Conservation (phyloP, 2,113 vertebrate genomes). For the Calyptommatus sinebrachiatus region DNA sequence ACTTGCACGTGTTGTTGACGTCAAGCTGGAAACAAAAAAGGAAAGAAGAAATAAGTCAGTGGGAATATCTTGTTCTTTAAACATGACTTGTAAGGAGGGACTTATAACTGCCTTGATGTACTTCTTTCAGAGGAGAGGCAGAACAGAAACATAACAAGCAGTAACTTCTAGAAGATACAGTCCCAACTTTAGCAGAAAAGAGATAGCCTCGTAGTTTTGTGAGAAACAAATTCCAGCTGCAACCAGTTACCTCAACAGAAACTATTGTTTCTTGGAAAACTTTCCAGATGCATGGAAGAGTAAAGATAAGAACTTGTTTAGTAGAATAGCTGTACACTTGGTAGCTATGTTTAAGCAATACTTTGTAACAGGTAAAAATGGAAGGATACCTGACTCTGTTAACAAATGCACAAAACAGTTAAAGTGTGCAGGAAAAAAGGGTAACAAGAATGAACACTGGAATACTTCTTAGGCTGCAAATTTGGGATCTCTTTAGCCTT, state of each 20-base stretch:
- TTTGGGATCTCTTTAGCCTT: no score
- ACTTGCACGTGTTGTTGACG: conserved; percentile 91
- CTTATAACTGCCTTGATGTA: not conserved
- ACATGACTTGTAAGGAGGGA: not conserved
- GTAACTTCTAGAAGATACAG: not conserved
- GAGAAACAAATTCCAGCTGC: conserved; percentile 8
- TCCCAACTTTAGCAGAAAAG: not conserved
- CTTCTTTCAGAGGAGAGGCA: no score
- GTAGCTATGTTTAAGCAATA: not conserved
- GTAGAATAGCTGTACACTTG: not conserved
- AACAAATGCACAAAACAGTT: no score
- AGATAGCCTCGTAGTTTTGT: not conserved
- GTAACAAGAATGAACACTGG: no score
- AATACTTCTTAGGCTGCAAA: no score
- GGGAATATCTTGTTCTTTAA: not conserved
- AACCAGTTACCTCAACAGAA: conserved; percentile 19
- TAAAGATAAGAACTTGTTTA: not conserved
- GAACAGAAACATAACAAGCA: not conserved
- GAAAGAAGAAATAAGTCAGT: not conserved
- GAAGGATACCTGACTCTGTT: no score
- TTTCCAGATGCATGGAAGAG: not conserved
- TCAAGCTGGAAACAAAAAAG: conserved; percentile 77
- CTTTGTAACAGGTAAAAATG: not conserved
- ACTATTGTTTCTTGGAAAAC: not conserved
- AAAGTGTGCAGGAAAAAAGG: no score